A percentile compares a stretch with the other conserved stretches of the same genome.
Evolutionary conservation across 2,888 invertebrate genomes (phyloP).

Genomic region (Copidosoma aretas): DNA sequence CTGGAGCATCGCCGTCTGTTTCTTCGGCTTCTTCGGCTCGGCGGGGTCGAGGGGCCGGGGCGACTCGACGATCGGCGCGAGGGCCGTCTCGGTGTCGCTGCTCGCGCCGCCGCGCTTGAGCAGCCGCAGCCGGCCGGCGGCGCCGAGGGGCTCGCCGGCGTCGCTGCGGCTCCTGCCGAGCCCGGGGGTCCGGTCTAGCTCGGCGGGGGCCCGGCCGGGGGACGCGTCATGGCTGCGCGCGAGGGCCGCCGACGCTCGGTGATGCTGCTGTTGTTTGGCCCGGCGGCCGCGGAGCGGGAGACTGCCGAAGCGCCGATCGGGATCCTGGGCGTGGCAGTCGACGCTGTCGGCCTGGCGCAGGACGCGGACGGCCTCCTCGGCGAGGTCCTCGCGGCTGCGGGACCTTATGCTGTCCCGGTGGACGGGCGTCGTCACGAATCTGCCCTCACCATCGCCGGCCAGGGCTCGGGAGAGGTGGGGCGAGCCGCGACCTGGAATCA

Average conservation of each 20-base stretch:
- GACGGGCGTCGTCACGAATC: slow-evolving; percentile 63
- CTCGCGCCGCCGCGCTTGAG: slow-evolving; percentile 70
- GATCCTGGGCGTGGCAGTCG: slow-evolving; percentile 66
- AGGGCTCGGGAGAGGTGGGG: slow-evolving; percentile 62
- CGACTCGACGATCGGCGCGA: slow-evolving; percentile 82
- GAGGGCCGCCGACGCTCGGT: slow-evolving; percentile 61
- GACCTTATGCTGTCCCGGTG: slow-evolving; percentile 72
- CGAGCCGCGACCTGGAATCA: slow-evolving; percentile 63
- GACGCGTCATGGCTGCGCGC: slow-evolving; percentile 51
- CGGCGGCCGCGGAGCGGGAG: slow-evolving; percentile 66
- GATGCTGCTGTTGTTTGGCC: slow-evolving; percentile 41
- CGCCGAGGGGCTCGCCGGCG: slow-evolving; percentile 67
- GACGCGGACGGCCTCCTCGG: slow-evolving; percentile 78
- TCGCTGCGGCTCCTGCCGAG: slow-evolving; percentile 64
- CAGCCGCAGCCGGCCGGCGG: slow-evolving; percentile 66
- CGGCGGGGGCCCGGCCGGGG: slow-evolving; percentile 55
- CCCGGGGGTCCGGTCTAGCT: slow-evolving; percentile 46
- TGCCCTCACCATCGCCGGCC: slow-evolving; percentile 63
- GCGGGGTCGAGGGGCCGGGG: slow-evolving; percentile 62
- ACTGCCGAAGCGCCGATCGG: slow-evolving; percentile 67
- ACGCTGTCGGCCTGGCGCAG: slow-evolving; percentile 77
- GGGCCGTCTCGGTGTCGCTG: slow-evolving; percentile 67
- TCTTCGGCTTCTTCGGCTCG: slow-evolving; percentile 49
- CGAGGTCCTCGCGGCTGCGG: slow-evolving; percentile 75
- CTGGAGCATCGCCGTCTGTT: slow-evolving; percentile 52